These are phyloP conservation scores for Microctonus brassicae DNA, from an alignment of 2,888 invertebrate species.

Conservation along the genomic window DNA sequence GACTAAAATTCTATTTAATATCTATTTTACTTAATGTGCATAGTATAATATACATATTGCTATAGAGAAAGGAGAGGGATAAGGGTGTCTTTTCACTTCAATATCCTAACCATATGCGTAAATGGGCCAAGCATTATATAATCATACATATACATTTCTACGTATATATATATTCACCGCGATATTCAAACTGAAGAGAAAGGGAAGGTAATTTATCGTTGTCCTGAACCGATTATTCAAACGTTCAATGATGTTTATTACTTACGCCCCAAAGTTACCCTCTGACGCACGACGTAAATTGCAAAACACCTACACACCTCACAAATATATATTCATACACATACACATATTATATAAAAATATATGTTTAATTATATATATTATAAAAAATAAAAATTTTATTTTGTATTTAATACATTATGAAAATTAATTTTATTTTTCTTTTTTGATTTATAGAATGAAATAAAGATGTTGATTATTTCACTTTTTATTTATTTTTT, in stretches of 20 bases:
- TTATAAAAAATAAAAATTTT: no score
- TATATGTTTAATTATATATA: no score
- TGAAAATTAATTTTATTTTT: no score
- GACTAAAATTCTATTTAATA: neutral
- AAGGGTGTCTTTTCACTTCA: constrained; percentile 12
- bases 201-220: constrained; percentile 57
- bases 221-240: constrained; percentile 27
- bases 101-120: constrained; percentile 60
- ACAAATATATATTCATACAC: no score
- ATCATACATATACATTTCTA: constrained; percentile 17
- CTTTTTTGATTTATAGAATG: no score
- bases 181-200: constrained; percentile 54
- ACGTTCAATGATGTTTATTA: neutral
- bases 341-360: no score
- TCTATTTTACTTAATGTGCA: neutral
- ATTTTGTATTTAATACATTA: no score
- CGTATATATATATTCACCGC: constrained; percentile 38
- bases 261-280: constrained; percentile 22
- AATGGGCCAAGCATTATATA: constrained; percentile 52
- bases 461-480: no score
- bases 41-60: no score
- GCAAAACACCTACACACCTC: neutral
- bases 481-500: no score
- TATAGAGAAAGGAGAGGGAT: no score
- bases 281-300: neutral